These are phyloP conservation scores for Mormyrus iriodes DNA, from an alignment of 2,113 vertebrate species.

Conservation along the genomic window DNA sequence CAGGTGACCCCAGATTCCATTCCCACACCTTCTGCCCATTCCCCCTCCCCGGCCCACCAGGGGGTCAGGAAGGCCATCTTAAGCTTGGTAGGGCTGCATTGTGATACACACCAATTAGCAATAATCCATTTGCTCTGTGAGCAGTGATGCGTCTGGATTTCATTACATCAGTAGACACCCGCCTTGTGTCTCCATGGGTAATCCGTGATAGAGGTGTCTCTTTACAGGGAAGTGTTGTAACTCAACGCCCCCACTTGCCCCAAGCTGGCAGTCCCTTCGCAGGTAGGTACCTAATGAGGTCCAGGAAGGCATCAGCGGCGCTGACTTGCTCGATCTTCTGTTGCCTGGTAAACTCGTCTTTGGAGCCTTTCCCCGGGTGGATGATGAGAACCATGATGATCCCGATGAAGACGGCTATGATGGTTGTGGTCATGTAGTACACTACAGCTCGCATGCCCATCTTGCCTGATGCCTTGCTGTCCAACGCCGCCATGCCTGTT, in stretches of 20 bases:
- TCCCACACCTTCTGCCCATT: not conserved
- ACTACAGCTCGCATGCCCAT: constrained; percentile 93
- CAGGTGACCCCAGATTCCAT: not conserved
- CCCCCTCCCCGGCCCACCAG: not conserved
- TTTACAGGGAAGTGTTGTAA: not conserved
- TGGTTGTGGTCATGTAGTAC: constrained; percentile 96
- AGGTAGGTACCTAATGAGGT: constrained; percentile 82
- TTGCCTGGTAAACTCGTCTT: constrained; percentile 89
- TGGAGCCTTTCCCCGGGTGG: constrained; percentile 91
- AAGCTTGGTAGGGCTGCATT: not conserved
- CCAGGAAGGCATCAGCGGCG: constrained; percentile 90
- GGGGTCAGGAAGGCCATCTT: not conserved
- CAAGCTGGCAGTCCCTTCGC: constrained; percentile 13
- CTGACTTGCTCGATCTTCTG: constrained; percentile 85
- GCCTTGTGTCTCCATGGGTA: not conserved
- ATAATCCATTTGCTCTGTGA: not conserved
- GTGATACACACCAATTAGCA: not conserved
- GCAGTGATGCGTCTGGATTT: not conserved
- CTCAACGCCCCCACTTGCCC: constrained; percentile 46
- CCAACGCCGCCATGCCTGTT: constrained; percentile 89
- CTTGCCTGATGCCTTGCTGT: constrained; percentile 92
- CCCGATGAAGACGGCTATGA: constrained; percentile 89
- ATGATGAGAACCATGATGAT: constrained; percentile 94
- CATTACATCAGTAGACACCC: not conserved
- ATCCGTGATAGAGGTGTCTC: not conserved